These are phyloP conservation scores for Zootoca vivipara DNA, from an alignment of 2,113 vertebrate genomes.

Conservation along the genomic window DNA sequence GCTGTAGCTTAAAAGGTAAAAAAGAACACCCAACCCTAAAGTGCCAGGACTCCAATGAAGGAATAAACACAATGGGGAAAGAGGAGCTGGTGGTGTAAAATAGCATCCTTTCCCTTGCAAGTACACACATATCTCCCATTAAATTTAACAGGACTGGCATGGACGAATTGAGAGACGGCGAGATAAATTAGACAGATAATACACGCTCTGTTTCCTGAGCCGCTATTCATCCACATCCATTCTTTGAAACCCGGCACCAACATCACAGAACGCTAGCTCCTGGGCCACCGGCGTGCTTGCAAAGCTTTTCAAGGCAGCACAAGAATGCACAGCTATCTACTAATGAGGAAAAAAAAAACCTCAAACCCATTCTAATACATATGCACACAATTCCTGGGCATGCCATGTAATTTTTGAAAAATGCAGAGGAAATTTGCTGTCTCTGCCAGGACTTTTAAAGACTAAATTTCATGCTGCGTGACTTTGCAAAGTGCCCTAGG, in stretches of 20 bases:
- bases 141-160: not conserved
- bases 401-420: too few relatives aligned
- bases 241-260: not conserved
- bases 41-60: not conserved
- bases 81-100: too few relatives aligned
- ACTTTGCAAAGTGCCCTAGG: too few relatives aligned
- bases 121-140: not conserved
- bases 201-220: not conserved
- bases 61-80: not conserved
- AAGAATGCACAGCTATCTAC: not conserved
- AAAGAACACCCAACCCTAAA: not conserved
- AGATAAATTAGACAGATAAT: not conserved
- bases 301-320: not conserved
- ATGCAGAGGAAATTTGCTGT: not conserved
- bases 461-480: not conserved
- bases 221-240: not conserved
- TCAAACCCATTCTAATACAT: not conserved
- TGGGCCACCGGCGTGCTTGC: not conserved
- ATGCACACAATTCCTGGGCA: not conserved
- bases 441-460: not conserved
- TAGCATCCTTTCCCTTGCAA: not conserved
- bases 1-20: not conserved
- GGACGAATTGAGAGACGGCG: not conserved
- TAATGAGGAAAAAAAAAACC: not conserved
- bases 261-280: not conserved